Conservation (phyloP, 2,797 vertebrate species). For the Myiotriccus ornatus region DNA sequence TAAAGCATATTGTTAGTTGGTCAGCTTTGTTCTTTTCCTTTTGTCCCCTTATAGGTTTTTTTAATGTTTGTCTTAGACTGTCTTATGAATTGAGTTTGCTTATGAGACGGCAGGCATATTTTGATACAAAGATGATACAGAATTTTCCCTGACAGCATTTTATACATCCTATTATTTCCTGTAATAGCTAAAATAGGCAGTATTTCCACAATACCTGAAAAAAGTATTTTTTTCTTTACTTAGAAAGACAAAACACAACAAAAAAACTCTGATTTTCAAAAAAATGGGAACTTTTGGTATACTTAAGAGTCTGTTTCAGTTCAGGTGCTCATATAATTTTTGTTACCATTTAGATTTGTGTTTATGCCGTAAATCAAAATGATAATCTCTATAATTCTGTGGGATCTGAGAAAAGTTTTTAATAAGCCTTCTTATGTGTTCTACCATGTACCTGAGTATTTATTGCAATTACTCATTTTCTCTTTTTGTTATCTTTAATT, state of each 20-base stretch:
- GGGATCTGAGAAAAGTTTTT: neutral
- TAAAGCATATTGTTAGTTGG: neutral
- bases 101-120: conserved; percentile 24
- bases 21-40: conserved; percentile 39
- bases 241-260: neutral
- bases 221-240: neutral
- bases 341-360: neutral
- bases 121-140: neutral
- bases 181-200: conserved; percentile 3
- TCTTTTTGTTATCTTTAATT: neutral
- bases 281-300: neutral
- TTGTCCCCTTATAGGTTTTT: neutral
- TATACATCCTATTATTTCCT: conserved; percentile 6
- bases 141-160: conserved; percentile 31
- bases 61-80: neutral
- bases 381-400: neutral
- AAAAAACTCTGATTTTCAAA: neutral
- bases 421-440: neutral
- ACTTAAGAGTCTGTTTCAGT: neutral
- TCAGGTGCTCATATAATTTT: neutral
- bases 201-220: neutral
- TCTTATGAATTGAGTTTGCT: conserved; percentile 29
- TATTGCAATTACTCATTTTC: neutral
- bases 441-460: neutral
- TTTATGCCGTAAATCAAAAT: neutral